Evolutionary conservation across 2,113 vertebrate genomes (phyloP), one percentile per base, ranked within the genome.

Genomic region (Rhynchopsitta pachyrhyncha): DNA sequence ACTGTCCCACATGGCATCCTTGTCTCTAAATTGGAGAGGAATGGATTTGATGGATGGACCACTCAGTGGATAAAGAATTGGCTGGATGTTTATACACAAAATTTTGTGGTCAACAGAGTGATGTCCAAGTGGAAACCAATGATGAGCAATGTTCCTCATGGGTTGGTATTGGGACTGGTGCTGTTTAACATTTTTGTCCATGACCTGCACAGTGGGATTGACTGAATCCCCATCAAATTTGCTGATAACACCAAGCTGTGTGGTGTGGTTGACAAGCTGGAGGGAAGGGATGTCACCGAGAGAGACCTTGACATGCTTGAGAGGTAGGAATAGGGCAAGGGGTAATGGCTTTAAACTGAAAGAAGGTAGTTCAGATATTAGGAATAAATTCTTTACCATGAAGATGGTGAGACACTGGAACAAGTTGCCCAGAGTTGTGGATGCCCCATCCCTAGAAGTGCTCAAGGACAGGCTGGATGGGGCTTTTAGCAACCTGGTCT

Each of bases 241-340:
- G 10, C 42, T 3, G 28, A 37, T 11, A 55, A 59, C 55, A 37
- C n/a, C 17, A 37, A 64, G 42, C 20, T 52, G 11, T 37, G 62
- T 55, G 37, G 9, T 46, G 47, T 4, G 4, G 42, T 22, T 23
- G 47, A 74, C 17, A 22, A 0, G 0, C 22, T 59, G n/a, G 44
- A 81, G 19, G 18, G 23, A 76, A 47, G 39, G 11, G 23, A 14
- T n/a, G 29, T 17, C 25, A 27, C 19, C 31, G 31, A 60, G 55
- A n/a, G 8, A 23, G 29, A 27, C 11, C 3, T 37, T 66, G 23
- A 53, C 55, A 88, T n/a, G 42, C n/a, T 79, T 47, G 55, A 84
- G 62, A 53, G 11, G 11, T 53, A 17, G 7, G 3, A 17, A 20
- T 19, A 64, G 47, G 42, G 33, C 29, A 69, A 47, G 42, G 28